phyloP scores from a whole-genome alignment of 2,797 vertebrate genomes.

The Parotocinclus haroldoi region DNA sequence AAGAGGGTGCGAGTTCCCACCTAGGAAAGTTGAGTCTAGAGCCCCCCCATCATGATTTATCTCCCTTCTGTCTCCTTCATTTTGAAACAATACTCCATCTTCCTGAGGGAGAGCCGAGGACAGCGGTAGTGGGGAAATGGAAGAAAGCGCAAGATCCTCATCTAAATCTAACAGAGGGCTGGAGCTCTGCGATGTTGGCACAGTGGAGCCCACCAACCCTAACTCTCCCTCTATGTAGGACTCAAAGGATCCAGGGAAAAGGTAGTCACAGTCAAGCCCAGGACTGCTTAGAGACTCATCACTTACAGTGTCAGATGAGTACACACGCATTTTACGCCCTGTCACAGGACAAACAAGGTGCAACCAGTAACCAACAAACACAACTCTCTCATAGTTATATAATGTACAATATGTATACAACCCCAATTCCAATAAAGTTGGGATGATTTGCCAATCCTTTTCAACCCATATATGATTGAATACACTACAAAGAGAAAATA shows the following conservation, averaged over 20 bases:
- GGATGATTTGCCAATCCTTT: too few relatives aligned
- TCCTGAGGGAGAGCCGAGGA: conserved; percentile 43
- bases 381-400: neutral
- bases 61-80: conserved; percentile 25
- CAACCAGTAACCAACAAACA: conserved; percentile 22
- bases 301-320: conserved; percentile 72
- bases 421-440: too few relatives aligned
- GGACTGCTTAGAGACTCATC: conserved; percentile 72
- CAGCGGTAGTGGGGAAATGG: conserved; percentile 6
- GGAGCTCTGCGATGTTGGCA: conserved; percentile 45
- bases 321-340: conserved; percentile 88
- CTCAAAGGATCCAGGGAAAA: conserved; percentile 70
- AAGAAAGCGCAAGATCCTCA: conserved; percentile 34
- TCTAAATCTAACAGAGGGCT: conserved; percentile 56
- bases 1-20: conserved; percentile 46
- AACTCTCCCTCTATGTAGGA: conserved; percentile 74
- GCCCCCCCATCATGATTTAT: conserved; percentile 32
- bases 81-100: conserved; percentile 50
- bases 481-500: too few relatives aligned
- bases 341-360: conserved; percentile 18
- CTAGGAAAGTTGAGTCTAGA: conserved; percentile 25
- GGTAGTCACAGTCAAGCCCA: conserved; percentile 67
- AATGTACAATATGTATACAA: too few relatives aligned
- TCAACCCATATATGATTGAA: too few relatives aligned
- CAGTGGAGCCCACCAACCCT: conserved; percentile 62